A percentile compares a stretch with the other conserved stretches of the same genome.
Evolutionary conservation across 2,888 invertebrate genomes (phyloP).

Genomic region (Drosophila yooni): DNA sequence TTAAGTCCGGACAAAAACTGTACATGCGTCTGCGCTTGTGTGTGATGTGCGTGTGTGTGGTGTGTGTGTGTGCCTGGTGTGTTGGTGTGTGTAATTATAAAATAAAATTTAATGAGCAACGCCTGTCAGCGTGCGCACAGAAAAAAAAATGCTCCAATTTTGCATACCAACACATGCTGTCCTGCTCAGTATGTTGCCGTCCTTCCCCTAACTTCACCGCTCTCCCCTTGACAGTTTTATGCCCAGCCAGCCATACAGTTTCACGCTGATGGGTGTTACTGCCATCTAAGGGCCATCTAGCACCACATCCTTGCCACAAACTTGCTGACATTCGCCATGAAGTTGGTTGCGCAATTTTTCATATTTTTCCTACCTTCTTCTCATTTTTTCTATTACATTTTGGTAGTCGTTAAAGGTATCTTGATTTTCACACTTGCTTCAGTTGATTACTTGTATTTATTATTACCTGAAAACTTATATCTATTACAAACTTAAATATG

Average conservation of each 20-base stretch:
- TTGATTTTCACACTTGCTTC: constrained; percentile 37
- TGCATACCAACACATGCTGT: constrained; percentile 77
- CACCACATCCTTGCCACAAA: constrained; percentile 35
- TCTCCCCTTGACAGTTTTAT: constrained; percentile 55
- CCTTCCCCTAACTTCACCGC: not conserved
- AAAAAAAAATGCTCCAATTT: constrained; percentile 41
- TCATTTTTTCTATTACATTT: constrained; percentile 28
- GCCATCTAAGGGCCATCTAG: constrained; percentile 31
- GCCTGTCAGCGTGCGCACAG: constrained; percentile 63
- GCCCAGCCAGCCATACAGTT: constrained; percentile 73
- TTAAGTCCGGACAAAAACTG: constrained; percentile 56
- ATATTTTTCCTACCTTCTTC: constrained; percentile 18
- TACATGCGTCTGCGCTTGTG: constrained; percentile 35
- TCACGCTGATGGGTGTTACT: constrained; percentile 74
- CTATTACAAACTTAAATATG: not conserved
- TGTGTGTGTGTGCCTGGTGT: constrained; percentile 53
- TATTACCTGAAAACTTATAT: not conserved
- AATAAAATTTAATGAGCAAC: constrained; percentile 79
- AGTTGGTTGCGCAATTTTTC: constrained; percentile 46
- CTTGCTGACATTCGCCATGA: constrained; percentile 74
- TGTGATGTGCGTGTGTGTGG: constrained; percentile 45
- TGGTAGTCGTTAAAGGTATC: constrained; percentile 37
- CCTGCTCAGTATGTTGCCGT: not conserved
- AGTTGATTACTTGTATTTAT: not conserved
- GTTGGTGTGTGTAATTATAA: constrained; percentile 78